Evolutionary conservation across 1,140 invertebrate genomes (phyloP).

Genomic region (Panagrolaimus sp.): DNA sequence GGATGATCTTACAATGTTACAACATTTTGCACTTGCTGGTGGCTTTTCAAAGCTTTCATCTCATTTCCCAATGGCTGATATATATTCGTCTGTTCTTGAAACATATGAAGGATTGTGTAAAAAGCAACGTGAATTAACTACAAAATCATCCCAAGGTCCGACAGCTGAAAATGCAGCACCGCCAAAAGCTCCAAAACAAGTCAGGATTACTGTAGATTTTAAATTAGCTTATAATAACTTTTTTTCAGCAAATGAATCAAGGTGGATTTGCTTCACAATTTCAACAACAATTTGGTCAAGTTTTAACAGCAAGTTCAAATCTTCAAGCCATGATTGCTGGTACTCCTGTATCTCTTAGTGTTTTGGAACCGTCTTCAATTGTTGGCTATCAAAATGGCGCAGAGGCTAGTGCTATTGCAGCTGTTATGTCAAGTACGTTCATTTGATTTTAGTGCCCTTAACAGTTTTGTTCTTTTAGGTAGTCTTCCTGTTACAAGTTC

Average conservation of each 20-base stretch:
- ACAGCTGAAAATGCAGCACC: no score
- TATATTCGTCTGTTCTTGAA: neutral
- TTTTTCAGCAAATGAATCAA: no score
- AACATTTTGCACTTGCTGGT: constrained; percentile 7
- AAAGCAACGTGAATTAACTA: no score
- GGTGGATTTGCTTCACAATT: no score
- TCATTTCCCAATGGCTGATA: constrained; percentile 3
- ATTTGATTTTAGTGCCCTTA: neutral
- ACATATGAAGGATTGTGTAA: no score
- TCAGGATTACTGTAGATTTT: no score
- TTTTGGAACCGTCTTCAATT: neutral
- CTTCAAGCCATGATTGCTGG: constrained; percentile 16
- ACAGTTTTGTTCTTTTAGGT: neutral
- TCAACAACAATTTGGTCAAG: neutral
- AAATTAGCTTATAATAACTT: no score
- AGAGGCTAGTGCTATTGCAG: neutral
- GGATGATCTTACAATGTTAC: constrained; percentile 5
- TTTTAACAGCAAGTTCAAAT: neutral
- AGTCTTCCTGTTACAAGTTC: neutral
- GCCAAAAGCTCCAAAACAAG: no score
- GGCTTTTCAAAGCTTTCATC: neutral
- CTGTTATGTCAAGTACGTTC: no score
- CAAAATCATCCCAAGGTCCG: no score
- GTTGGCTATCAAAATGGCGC: neutral
- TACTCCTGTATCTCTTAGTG: neutral